These are phyloP conservation scores for Diprion similis DNA, from an alignment of 1,140 invertebrate genomes.

Conservation along the genomic window DNA sequence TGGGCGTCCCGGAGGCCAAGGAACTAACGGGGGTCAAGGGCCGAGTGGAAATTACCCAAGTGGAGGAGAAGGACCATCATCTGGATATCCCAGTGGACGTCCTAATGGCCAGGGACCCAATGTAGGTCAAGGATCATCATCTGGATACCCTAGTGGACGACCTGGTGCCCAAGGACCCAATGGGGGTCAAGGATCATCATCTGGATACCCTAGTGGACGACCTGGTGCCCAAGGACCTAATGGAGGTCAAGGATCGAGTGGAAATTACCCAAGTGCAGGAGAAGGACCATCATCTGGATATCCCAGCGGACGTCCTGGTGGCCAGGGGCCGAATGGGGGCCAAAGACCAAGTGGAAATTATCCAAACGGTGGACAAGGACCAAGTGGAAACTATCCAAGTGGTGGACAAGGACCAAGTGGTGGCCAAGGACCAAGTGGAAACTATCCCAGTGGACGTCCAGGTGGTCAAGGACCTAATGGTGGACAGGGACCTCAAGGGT, in stretches of 20 bases:
- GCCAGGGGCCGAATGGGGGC: slow-evolving; percentile 24
- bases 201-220: slow-evolving; percentile 19
- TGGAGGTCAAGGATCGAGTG: slow-evolving; percentile 30
- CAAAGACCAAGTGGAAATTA: slow-evolving; percentile 16
- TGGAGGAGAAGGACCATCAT: slow-evolving; percentile 23
- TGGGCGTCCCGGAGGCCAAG: slow-evolving; percentile 27
- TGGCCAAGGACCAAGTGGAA: slow-evolving; percentile 32
- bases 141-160: slow-evolving; percentile 43
- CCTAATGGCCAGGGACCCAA: slow-evolving; percentile 31
- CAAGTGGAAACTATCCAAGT: slow-evolving; percentile 18
- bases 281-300: slow-evolving; percentile 42
- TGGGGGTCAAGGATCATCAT: slow-evolving; percentile 21
- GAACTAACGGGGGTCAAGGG: slow-evolving; percentile 18
- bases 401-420: slow-evolving; percentile 32
- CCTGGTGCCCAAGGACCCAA: slow-evolving; percentile 33
- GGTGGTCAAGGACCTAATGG: slow-evolving; percentile 29
- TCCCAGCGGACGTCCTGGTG: slow-evolving; percentile 43
- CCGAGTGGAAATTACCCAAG: slow-evolving; percentile 25
- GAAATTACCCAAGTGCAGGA: slow-evolving; percentile 38
- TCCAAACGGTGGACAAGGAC: slow-evolving; percentile 22
- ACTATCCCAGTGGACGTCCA: slow-evolving; percentile 35
- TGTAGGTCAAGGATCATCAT: slow-evolving; percentile 42
- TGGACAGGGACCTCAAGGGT: slow-evolving; percentile 30
- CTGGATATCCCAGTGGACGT: not conserved
- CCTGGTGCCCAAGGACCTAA: slow-evolving; percentile 32